phyloP scores from a whole-genome alignment of 2,888 invertebrate genomes.

The Stenodema calcarata region DNA sequence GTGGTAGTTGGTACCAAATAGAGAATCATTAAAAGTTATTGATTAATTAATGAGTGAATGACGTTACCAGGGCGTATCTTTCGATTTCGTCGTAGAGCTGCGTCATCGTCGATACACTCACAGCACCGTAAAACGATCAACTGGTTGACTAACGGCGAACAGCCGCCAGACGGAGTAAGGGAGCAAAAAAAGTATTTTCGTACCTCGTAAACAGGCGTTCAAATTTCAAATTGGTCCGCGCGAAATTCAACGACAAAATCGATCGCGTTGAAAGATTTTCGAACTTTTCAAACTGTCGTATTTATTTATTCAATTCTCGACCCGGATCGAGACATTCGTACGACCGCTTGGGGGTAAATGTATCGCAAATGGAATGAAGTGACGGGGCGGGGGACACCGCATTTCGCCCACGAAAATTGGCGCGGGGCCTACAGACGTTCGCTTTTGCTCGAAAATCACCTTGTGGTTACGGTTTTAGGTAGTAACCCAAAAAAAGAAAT shows the following conservation, averaged over 20 bases:
- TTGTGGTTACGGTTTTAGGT: neutral
- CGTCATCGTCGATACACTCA: neutral
- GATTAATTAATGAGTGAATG: neutral
- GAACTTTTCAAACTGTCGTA: too few species aligned
- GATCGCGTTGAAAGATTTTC: too few species aligned
- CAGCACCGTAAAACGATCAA: conserved; percentile 16
- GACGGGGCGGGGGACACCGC: neutral
- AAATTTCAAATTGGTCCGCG: neutral
- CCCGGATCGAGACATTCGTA: too few species aligned
- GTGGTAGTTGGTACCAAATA: too few species aligned
- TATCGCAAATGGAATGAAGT: neutral
- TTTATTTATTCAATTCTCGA: too few species aligned
- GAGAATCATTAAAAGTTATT: too few species aligned
- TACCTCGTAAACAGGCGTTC: conserved; percentile 12
- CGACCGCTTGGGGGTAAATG: neutral
- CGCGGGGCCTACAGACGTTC: neutral
- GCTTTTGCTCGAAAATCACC: neutral
- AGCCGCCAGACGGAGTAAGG: neutral
- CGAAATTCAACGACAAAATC: neutral
- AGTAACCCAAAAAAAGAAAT: neutral
- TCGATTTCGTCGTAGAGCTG: conserved; percentile 37
- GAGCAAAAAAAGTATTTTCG: neutral
- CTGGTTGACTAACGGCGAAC: neutral
- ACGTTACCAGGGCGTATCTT: conserved; percentile 34
- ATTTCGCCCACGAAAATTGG: neutral